These are phyloP conservation scores for Prunella fulvescens DNA, from an alignment of 2,113 vertebrate species.

Conservation along the genomic window DNA sequence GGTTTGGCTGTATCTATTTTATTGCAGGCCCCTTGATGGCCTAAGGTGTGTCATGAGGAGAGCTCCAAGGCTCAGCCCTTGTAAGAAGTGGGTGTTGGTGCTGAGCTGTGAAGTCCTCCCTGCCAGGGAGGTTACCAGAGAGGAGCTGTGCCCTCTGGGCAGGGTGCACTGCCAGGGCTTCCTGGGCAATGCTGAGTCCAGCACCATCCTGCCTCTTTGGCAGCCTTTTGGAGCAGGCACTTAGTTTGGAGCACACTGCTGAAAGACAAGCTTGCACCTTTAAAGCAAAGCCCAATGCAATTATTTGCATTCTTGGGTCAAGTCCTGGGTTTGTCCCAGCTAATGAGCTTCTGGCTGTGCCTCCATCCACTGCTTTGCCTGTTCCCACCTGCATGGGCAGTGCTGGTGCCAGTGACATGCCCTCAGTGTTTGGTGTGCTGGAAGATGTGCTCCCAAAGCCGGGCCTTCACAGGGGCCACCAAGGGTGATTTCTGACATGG, in stretches of 20 bases:
- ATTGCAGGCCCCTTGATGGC: not conserved
- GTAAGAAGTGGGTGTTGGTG: not conserved
- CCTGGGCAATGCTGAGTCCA: not conserved
- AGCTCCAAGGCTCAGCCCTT: not conserved
- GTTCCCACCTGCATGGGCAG: not conserved
- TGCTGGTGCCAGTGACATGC: not conserved
- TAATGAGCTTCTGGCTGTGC: not conserved
- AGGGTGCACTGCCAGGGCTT: accelerated
- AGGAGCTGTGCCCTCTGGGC: not conserved
- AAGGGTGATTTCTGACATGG: not conserved
- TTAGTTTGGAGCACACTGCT: not conserved
- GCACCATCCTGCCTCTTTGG: not conserved
- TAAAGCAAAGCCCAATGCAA: not conserved
- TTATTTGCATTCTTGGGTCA: accelerated
- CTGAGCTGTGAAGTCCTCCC: accelerated
- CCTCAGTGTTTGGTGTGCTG: accelerated
- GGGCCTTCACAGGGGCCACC: not conserved
- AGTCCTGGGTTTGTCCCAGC: not conserved
- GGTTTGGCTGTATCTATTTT: not conserved
- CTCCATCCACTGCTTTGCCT: not conserved
- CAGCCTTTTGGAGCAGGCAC: not conserved
- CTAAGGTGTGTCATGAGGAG: not conserved
- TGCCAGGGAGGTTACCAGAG: accelerated
- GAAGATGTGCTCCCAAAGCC: not conserved
- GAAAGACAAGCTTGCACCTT: not conserved